A percentile compares a stretch with the other conserved stretches of the same genome.
phyloP scores from a whole-genome alignment of 2,888 invertebrate genomes.

The Lydus trimaculatus region DNA sequence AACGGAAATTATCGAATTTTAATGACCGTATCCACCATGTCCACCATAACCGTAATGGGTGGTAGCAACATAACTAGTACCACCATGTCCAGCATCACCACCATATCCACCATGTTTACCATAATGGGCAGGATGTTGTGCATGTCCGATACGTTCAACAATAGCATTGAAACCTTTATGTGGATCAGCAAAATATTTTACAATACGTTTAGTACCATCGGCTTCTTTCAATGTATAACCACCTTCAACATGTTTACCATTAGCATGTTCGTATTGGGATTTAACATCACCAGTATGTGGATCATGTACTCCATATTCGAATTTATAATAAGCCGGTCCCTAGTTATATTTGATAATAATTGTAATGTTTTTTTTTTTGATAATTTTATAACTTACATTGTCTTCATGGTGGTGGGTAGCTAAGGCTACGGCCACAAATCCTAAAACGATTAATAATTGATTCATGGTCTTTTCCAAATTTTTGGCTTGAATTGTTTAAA shows the following conservation, averaged over 20 bases:
- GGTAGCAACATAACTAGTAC: slow-evolving; percentile 26
- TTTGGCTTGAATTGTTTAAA: slow-evolving; percentile 8
- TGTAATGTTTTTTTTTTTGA: too few relatives aligned
- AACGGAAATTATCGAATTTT: neutral
- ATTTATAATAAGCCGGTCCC: slow-evolving; percentile 37
- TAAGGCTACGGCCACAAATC: slow-evolving; percentile 15
- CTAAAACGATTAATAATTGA: slow-evolving; percentile 18
- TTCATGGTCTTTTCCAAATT: neutral
- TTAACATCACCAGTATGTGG: slow-evolving; percentile 57
- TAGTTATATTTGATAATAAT: too few relatives aligned
- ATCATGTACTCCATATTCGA: slow-evolving; percentile 57
- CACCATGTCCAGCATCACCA: slow-evolving; percentile 26
- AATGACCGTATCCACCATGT: slow-evolving; percentile 21
- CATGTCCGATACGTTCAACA: slow-evolving; percentile 51
- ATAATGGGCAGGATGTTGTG: slow-evolving; percentile 49
- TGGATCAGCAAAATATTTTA: slow-evolving; percentile 55
- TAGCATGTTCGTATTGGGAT: slow-evolving; percentile 54
- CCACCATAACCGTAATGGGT: slow-evolving; percentile 29
- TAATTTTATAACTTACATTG: slow-evolving; percentile 19
- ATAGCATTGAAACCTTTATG: slow-evolving; percentile 54
- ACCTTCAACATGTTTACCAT: slow-evolving; percentile 56
- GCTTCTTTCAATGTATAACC: slow-evolving; percentile 55
- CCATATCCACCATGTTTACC: slow-evolving; percentile 28
- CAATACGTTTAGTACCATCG: slow-evolving; percentile 56
- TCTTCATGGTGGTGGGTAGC: slow-evolving; percentile 27